A percentile compares a stretch with the other conserved stretches of the same genome.
Conservation (phyloP, 1,140 invertebrate species). For the Vanessa tameamea region DNA sequence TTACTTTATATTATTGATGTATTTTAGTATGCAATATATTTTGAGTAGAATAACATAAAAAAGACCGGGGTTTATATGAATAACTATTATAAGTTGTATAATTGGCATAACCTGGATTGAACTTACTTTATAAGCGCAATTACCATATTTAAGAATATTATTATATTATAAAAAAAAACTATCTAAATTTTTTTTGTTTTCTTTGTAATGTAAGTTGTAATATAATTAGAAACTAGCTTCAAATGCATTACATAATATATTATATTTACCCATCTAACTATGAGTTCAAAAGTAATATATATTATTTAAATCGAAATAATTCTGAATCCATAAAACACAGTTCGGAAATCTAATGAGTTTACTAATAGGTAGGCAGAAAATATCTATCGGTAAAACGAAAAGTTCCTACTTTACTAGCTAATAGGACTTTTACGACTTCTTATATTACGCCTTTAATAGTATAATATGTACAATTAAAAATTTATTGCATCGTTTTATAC, state of each 20-base stretch:
- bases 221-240: slow-evolving; percentile 1
- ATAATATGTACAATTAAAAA: slow-evolving; percentile 39
- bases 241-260: slow-evolving; percentile 7
- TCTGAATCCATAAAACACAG: neutral
- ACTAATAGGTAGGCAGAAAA: slow-evolving; percentile 31
- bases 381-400: slow-evolving; percentile 34
- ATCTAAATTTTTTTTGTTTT: neutral
- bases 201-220: neutral
- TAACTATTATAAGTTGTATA: neutral
- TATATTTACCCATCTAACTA: neutral
- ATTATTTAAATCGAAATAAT: slow-evolving; percentile 3
- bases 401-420: slow-evolving; percentile 33
- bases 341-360: slow-evolving; percentile 8
- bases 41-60: neutral
- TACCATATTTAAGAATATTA: slow-evolving; percentile 5
- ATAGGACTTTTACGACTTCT: slow-evolving; percentile 36
- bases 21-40: neutral
- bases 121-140: neutral
- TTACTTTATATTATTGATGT: neutral
- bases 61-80: neutral
- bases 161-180: neutral
- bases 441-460: slow-evolving; percentile 30
- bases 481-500: slow-evolving; percentile 46
- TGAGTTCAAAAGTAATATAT: neutral
- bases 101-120: neutral